These are phyloP conservation scores for Sebastes flavidus DNA, from an alignment of 2,797 vertebrate species.

Conservation along the genomic window DNA sequence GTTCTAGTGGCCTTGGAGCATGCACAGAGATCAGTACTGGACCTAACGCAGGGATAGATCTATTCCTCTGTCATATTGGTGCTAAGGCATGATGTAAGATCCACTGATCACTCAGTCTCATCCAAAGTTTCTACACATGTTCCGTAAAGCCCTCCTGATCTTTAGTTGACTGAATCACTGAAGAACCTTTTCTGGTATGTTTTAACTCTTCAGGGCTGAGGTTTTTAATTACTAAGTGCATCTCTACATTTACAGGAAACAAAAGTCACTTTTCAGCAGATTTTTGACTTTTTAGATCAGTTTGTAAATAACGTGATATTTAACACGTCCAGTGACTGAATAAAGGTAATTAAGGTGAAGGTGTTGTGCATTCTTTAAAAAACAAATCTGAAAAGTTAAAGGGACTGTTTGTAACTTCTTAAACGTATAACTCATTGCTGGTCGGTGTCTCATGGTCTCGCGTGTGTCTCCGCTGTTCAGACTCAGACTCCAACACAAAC, in stretches of 20 bases:
- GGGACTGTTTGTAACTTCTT: no score
- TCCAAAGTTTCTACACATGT: slow-evolving; percentile 75
- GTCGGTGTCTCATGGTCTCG: no score
- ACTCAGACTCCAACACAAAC: no score
- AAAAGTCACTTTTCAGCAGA: slow-evolving; percentile 70
- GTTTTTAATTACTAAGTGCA: slow-evolving; percentile 75
- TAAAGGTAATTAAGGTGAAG: slow-evolving; percentile 77
- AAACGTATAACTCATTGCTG: no score
- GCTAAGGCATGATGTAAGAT: slow-evolving; percentile 78
- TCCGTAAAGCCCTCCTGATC: slow-evolving; percentile 61
- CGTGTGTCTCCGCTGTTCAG: no score
- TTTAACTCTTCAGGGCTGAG: slow-evolving; percentile 75
- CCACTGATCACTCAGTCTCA: slow-evolving; percentile 62
- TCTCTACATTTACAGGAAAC: slow-evolving; percentile 68
- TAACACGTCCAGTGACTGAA: slow-evolving; percentile 76
- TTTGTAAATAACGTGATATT: slow-evolving; percentile 82
- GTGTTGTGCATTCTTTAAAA: slow-evolving; percentile 75
- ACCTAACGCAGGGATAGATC: slow-evolving; percentile 69
- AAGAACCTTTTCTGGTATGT: slow-evolving; percentile 60
- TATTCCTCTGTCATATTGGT: slow-evolving; percentile 74
- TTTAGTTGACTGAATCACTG: slow-evolving; percentile 47
- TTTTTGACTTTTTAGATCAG: slow-evolving; percentile 72
- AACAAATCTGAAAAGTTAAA: slow-evolving; percentile 55
- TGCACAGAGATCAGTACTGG: slow-evolving; percentile 77
- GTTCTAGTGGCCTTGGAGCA: slow-evolving; percentile 81